Evolutionary conservation across 2,888 invertebrate genomes (phyloP).

Genomic region (Holacanthella duospinosa): DNA sequence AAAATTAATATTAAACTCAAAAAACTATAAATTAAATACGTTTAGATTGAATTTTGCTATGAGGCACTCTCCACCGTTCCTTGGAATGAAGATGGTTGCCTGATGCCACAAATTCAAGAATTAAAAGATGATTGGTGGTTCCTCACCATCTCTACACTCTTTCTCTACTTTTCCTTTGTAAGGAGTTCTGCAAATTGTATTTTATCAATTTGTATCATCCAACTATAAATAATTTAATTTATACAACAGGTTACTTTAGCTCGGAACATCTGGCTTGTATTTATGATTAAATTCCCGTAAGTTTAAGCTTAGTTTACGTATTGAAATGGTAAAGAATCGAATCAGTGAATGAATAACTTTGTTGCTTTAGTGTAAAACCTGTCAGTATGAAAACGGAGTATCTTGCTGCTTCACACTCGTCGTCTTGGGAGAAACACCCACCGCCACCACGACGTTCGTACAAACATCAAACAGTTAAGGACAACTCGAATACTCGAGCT

Average conservation of each 20-base stretch:
- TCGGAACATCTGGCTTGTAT: background rate
- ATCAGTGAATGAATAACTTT: too few relatives aligned
- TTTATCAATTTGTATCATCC: too few relatives aligned
- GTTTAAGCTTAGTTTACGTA: background rate
- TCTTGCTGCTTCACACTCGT: too few relatives aligned
- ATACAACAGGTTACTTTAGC: background rate
- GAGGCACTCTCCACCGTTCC: background rate
- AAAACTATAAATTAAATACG: background rate
- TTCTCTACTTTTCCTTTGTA: background rate
- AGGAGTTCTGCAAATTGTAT: background rate
- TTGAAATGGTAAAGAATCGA: too few relatives aligned
- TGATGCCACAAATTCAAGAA: background rate
- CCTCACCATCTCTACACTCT: background rate
- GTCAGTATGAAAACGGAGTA: too few relatives aligned
- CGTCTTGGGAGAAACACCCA: background rate
- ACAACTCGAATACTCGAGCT: too few relatives aligned
- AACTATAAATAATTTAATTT: too few relatives aligned
- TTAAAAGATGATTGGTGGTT: background rate
- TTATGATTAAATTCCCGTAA: conserved; percentile 1
- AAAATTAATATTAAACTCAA: background rate
- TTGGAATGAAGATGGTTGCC: background rate
- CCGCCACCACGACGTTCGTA: background rate
- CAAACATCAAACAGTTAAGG: too few relatives aligned
- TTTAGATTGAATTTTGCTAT: background rate
- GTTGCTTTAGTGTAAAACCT: too few relatives aligned